Base-by-base conservation (phyloP, 2,797 vertebrate species). In the Fistularia tabacaria region DNA sequence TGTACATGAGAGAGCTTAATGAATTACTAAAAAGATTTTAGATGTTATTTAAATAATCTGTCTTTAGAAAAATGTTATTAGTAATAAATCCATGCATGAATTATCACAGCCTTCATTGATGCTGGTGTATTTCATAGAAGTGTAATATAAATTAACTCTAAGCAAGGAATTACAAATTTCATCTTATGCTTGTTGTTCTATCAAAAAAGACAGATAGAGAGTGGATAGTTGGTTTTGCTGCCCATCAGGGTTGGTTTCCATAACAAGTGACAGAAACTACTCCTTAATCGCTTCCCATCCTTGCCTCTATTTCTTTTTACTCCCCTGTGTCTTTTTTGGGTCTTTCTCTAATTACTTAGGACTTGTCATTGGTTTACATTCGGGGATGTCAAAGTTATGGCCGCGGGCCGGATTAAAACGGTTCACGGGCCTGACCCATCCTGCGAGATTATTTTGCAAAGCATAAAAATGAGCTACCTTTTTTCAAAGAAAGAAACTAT, bases 141-240 rank as follows among this genome's bases (percentile, higher is more conserved):
- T 64, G 51, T 66, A 70, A 78, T 88, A 75, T 69, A 77, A 83
- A 84, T 80, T n/a, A 82, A 63, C 61, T 64, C 56, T 58, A 69
- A 60, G 65, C 43, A 50, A 59, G 60, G 51, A 73, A 65, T 82
- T 76, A 67, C 70, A 76, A 73, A 87, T 77, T 57, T 48, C 44
- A 62, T 54, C 36, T 61, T 61, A 55, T 65, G 74, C 71, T 79
- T 25, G 25, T 25, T 25, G 25, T 25, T 25, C 25, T 25, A 25
- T 25, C 2, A 25, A 25, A 25, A 25, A 2, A 25, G 25, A n/a
- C n/a, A n/a, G n/a, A n/a, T n/a, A n/a, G n/a, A n/a, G n/a, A n/a
- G 25, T 25, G 40, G 55, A 38, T 10, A 14, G 61, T 54, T 40
- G 55, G 38, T 73, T 77, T 76, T 57, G 39, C 54, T 46, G 54